phyloP scores from a whole-genome alignment of 2,113 vertebrate genomes.

The Notothenia coriiceps region DNA sequence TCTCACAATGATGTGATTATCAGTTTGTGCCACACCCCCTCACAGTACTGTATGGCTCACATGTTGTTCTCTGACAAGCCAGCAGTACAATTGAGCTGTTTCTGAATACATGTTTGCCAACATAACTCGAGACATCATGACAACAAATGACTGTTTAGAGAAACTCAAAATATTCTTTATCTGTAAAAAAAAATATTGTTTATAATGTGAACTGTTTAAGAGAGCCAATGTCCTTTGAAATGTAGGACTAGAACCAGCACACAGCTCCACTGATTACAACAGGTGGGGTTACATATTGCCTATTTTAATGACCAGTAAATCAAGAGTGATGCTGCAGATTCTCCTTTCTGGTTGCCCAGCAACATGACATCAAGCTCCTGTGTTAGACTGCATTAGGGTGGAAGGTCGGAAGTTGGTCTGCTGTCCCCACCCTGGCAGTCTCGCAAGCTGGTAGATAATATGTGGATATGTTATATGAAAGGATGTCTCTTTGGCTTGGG shows the following conservation, averaged over 20 bases:
- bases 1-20: constrained; percentile 55
- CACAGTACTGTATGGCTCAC: constrained; percentile 19
- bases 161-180: constrained; percentile 4
- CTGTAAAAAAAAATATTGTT: not conserved
- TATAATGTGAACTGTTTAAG: not conserved
- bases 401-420: constrained; percentile 64
- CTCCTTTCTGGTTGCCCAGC: constrained; percentile 75
- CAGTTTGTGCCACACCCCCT: constrained; percentile 61
- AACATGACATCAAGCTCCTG: constrained; percentile 77
- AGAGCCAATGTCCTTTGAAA: constrained; percentile 5
- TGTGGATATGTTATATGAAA: constrained; percentile 50
- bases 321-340: constrained; percentile 79
- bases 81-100: constrained; percentile 15
- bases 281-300: constrained; percentile 50
- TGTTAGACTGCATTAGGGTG: constrained; percentile 56
- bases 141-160: not conserved
- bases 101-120: constrained; percentile 12
- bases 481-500: constrained; percentile 40
- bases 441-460: constrained; percentile 28
- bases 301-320: constrained; percentile 72
- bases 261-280: constrained; percentile 40
- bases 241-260: constrained; percentile 19
- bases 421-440: constrained; percentile 27
- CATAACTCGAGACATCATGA: not conserved
- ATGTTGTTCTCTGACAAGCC: constrained; percentile 32